Base-by-base conservation (phyloP, 2,888 invertebrate species). In the Drosophila leonis region DNA sequence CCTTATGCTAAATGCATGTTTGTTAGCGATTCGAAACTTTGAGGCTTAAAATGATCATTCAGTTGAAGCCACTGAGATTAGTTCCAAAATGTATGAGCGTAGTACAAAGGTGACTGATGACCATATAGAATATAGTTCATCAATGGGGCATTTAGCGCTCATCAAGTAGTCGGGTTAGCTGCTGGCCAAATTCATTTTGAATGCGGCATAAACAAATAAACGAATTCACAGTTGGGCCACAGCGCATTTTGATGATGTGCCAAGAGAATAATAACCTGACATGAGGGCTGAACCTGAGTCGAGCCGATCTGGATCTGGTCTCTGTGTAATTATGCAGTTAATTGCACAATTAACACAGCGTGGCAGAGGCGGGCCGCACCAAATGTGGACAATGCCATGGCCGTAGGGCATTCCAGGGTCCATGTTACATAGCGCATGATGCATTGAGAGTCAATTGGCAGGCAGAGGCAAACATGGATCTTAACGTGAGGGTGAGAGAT, bases 271-370 rank as follows among this genome's bases (percentile, higher is more conserved):
- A 60, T 7, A 56, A 15, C 13, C 18, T 8, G 8, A 15, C 27
- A n/a, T 27, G 48, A 13, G 37, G 37, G 13, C 39, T 59, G 15
- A 37, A 51, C 12, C 24, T 15, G 39, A n/a, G 35, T 24, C 33
- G 52, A 9, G 20, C 15, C 4, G 33, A 20, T 20, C 20, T 8
- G 24, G 41, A 42, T 49, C 48, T 44, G 37, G 48, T 41, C 18
- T 12, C 56, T 48, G 65, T 48, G 65, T 69, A 83, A 83, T 83
- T 83, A 85, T 85, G 86, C 81, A 72, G 74, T 72, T 85, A 85
- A 85, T 83, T 83, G 74, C 55, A 70, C 74, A 83, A 85, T 83
- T 83, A 81, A 63, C 49, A 46, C 72, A 66, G 52, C 51, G 29
- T 35, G 44, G n/a, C 48, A n/a, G n/a, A 4, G 27, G 13, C 49